Percentiles rank a stretch among this genome's conserved stretches.
Evolutionary conservation across 2,888 invertebrate genomes (phyloP).

Genomic region (Heteromyza rotundicornis): DNA sequence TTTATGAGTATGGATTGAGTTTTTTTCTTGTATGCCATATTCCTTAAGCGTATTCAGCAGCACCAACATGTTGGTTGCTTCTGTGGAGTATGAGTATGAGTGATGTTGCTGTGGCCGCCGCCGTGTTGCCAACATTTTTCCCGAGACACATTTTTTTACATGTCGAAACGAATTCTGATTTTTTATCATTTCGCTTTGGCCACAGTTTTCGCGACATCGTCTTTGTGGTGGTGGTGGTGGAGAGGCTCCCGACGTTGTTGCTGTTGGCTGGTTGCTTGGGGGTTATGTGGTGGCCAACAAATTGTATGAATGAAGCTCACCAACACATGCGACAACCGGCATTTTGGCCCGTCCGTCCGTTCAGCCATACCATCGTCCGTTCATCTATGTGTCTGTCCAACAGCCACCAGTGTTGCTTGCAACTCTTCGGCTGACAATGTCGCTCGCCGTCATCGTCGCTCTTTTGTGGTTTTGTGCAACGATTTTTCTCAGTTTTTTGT

Average conservation of each 20-base stretch:
- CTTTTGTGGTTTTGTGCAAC: slow-evolving; percentile 3
- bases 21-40: neutral
- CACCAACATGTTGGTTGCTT: too few species aligned
- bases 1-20: too few species aligned
- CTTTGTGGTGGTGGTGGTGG: too few species aligned
- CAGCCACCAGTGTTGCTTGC: neutral
- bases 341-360: neutral
- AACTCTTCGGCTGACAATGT: neutral
- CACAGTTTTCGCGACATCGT: too few species aligned
- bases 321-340: slow-evolving; percentile 2
- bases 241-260: too few species aligned
- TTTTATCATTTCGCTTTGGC: too few species aligned
- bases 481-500: neutral
- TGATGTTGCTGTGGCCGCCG: neutral
- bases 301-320: neutral
- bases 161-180: too few species aligned
- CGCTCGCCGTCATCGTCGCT: neutral
- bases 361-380: too few species aligned
- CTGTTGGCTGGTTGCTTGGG: too few species aligned
- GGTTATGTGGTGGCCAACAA: too few species aligned
- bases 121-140: neutral
- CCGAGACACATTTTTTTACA: too few species aligned
- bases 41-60: neutral
- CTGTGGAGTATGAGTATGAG: neutral
- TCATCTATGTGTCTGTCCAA: too few species aligned